Percentiles rank a stretch among this genome's conserved stretches.
Evolutionary conservation across 2,797 vertebrate genomes (phyloP).

Genomic region (Philypnodon macrostomus): DNA sequence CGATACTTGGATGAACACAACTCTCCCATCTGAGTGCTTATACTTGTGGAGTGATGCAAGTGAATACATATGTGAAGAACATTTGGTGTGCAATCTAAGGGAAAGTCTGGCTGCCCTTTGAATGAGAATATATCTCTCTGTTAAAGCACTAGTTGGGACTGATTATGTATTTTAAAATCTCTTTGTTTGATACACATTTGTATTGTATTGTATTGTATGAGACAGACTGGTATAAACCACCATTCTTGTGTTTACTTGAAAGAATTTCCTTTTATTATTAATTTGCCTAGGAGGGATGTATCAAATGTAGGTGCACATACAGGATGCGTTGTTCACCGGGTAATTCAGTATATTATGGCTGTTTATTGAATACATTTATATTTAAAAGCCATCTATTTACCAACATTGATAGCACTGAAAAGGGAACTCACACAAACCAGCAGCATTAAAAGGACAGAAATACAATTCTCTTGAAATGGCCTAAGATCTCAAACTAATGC

Average conservation of each 20-base stretch:
- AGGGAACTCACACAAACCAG: background rate
- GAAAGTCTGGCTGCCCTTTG: constrained; percentile 2
- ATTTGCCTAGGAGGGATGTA: background rate
- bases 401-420: too few relatives aligned
- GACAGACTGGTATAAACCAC: too few relatives aligned
- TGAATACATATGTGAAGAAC: constrained; percentile 19
- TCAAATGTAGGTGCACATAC: background rate
- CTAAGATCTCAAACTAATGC: background rate
- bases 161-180: too few relatives aligned
- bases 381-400: too few relatives aligned
- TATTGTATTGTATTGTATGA: too few relatives aligned
- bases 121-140: too few relatives aligned
- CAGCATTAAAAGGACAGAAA: background rate
- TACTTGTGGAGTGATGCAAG: constrained; percentile 31
- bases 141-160: too few relatives aligned
- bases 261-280: too few relatives aligned
- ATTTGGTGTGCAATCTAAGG: constrained; percentile 13
- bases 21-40: constrained; percentile 29
- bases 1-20: constrained; percentile 36
- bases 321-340: background rate
- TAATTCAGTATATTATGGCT: background rate
- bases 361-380: background rate
- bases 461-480: constrained; percentile 8
- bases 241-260: too few relatives aligned
- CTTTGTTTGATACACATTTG: too few relatives aligned